Evolutionary conservation across 2,113 vertebrate genomes (phyloP).

Genomic region (Leucopsar rothschildi): DNA sequence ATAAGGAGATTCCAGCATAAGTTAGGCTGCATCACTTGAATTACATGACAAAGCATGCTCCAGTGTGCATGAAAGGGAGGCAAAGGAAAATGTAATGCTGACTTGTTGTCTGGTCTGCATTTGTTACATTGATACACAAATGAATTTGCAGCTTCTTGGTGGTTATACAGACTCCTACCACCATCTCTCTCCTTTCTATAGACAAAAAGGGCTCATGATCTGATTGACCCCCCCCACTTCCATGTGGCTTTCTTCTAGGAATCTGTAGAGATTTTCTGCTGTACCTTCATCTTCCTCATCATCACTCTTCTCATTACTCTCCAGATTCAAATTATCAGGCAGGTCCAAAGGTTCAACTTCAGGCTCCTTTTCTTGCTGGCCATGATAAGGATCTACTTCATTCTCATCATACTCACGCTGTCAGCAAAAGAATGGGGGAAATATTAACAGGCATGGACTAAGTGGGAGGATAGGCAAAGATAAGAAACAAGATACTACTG

Average conservation of each 20-base stretch:
- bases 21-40: neutral
- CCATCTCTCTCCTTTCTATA: neutral
- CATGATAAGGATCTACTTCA: constrained; percentile 91
- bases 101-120: neutral
- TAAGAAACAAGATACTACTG: neutral
- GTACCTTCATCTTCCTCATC: constrained; percentile 81
- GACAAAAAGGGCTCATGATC: neutral
- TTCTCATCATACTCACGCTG: constrained; percentile 95
- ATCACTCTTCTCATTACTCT: constrained; percentile 75
- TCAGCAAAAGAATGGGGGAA: neutral
- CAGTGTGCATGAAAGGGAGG: neutral
- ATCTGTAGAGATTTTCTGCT: neutral
- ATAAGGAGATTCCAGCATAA: neutral
- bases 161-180: neutral
- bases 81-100: neutral
- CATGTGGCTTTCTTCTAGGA: neutral
- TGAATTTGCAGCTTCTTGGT: neutral
- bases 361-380: constrained; percentile 81
- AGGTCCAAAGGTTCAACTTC: constrained; percentile 90
- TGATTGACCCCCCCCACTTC: neutral
- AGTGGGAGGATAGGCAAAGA: neutral
- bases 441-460: neutral
- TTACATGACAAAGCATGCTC: neutral
- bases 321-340: constrained; percentile 89
- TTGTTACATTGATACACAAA: neutral